Conservation (phyloP, 2,888 invertebrate genomes). For the Drosophila borealis region DNA sequence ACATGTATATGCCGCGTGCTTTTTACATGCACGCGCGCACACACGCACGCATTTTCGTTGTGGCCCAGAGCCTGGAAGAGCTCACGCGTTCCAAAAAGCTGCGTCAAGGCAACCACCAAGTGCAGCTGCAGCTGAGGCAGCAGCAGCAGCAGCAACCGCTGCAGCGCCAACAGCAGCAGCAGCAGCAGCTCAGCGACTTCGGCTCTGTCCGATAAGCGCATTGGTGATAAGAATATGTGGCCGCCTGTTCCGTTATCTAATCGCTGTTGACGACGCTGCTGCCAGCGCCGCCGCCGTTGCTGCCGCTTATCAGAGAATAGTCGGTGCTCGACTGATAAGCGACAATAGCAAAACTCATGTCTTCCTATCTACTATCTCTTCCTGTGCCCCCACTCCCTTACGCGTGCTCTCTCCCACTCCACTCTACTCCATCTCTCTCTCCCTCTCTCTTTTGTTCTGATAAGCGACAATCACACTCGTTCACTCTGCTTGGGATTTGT, state of each 20-base stretch:
- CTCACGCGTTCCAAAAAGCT: conserved; percentile 27
- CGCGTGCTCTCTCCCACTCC: neutral
- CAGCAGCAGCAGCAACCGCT: neutral
- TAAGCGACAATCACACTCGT: conserved; percentile 56
- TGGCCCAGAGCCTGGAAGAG: conserved; percentile 37
- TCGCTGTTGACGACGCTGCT: conserved; percentile 37
- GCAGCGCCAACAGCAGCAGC: neutral
- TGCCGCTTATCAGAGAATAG: conserved; percentile 49
- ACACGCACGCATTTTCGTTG: conserved; percentile 15
- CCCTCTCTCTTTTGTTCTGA: conserved; percentile 14
- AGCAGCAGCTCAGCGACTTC: conserved; percentile 6
- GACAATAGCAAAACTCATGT: conserved; percentile 38
- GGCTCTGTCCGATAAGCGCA: conserved; percentile 24
- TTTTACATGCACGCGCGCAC: neutral
- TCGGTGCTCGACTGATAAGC: conserved; percentile 47
- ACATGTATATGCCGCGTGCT: neutral
- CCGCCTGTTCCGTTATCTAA: conserved; percentile 50
- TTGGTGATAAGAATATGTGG: conserved; percentile 25
- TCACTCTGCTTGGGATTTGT: conserved; percentile 60
- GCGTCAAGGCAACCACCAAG: conserved; percentile 21
- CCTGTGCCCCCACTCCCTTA: conserved; percentile 29
- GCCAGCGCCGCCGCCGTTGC: conserved; percentile 14
- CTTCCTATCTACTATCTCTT: conserved; percentile 51
- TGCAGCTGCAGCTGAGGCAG: conserved; percentile 17
- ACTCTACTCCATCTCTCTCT: neutral